Evolutionary conservation across 2,797 vertebrate species (phyloP), one percentile per base, ranked within the genome.

Genomic region (Danionella dracula): DNA sequence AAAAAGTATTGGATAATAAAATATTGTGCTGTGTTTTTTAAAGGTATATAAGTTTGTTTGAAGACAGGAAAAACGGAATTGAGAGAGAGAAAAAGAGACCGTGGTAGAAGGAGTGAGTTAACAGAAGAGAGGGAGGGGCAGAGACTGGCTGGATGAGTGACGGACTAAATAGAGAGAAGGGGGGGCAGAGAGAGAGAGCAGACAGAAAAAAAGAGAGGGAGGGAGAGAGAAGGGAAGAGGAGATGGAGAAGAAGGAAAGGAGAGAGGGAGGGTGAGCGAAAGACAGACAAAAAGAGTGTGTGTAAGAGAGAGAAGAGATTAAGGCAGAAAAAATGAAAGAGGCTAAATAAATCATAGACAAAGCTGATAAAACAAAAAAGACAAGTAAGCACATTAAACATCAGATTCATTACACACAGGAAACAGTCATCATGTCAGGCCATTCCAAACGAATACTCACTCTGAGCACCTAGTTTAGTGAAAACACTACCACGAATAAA

Each of bases 221-320:
- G 6, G 3, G 6, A 27, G 23, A 27, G 23, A 27, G 65, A n/a
- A n/a, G n/a, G n/a, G n/a, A n/a, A 77, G 40, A 13, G 44, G 11
- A 38, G 17, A 46, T 61, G 68, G 57, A 67, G 42, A 68, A 59
- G 69, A 16, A 74, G 21, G 60, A 8, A 20, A 16, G 6, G 23
- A 6, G 3, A 27, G 23, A 6, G 23, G 81, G 66, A 79, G 77
- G 81, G 76, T 78, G 82, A 85, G 81, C 76, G 64, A 79, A 77
- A 79, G 73, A 78, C 73, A 74, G 79, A 79, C 71, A 76, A 73
- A 82, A 80, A 53, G 62, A n/a, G n/a, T n/a, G n/a, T n/a, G 23
- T 6, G 6, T 6, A 27, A 27, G 23, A 27, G 23, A 27, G 65
- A 77, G 40, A 13, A 46, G 11, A 38, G 17, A 46, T 61, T 69